These are phyloP conservation scores for Hemicrepidius hirtus DNA, from an alignment of 2,888 invertebrate genomes.

Conservation along the genomic window DNA sequence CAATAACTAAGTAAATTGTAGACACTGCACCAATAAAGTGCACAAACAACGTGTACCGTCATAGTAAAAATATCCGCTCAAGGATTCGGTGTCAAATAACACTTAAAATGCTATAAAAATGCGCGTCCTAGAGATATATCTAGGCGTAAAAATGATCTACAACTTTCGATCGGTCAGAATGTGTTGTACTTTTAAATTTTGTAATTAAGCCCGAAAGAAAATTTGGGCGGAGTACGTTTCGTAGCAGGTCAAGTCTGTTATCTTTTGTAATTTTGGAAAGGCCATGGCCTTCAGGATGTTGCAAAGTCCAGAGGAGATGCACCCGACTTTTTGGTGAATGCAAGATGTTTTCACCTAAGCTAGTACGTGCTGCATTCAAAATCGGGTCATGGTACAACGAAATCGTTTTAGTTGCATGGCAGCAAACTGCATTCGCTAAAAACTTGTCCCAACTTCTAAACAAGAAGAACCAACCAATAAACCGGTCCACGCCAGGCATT, in stretches of 20 bases:
- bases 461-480: constrained; percentile 69
- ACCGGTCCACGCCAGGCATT: constrained; percentile 68
- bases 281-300: constrained; percentile 63
- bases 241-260: constrained; percentile 4
- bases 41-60: constrained; percentile 50
- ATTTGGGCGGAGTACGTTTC: background rate
- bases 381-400: constrained; percentile 72
- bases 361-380: constrained; percentile 69
- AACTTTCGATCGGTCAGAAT: constrained; percentile 46
- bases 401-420: constrained; percentile 70
- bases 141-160: constrained; percentile 50
- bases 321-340: constrained; percentile 54
- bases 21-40: constrained; percentile 58
- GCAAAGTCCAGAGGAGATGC: constrained; percentile 44
- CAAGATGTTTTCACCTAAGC: constrained; percentile 66
- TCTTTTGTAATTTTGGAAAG: constrained; percentile 57
- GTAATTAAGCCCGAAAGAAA: background rate
- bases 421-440: constrained; percentile 70
- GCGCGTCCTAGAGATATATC: constrained; percentile 52
- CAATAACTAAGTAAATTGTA: constrained; percentile 68
- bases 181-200: constrained; percentile 3
- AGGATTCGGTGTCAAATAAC: constrained; percentile 50
- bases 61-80: constrained; percentile 52
- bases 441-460: constrained; percentile 70
- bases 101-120: constrained; percentile 41